Evolutionary conservation across 2,888 invertebrate species (phyloP).

Genomic region (Hanleya hanleyi): DNA sequence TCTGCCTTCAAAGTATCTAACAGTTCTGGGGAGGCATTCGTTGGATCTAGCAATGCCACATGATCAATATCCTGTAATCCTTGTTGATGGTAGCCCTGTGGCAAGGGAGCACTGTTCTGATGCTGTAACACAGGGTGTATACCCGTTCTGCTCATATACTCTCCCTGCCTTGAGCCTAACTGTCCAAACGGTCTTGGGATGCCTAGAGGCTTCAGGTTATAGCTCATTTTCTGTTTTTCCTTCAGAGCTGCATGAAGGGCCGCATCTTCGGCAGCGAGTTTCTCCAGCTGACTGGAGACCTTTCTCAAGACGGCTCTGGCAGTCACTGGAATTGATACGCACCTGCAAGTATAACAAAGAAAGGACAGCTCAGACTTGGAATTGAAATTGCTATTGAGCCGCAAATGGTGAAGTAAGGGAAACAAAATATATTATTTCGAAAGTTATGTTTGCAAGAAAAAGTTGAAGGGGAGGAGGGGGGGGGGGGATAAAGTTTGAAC

Average conservation of each 20-base stretch:
- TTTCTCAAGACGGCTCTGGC: slow-evolving; percentile 87
- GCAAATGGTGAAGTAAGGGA: no score
- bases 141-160: neutral
- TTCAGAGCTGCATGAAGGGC: neutral
- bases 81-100: neutral
- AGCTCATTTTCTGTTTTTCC: neutral
- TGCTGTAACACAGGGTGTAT: neutral
- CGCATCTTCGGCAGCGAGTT: slow-evolving; percentile 40
- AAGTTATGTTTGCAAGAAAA: no score
- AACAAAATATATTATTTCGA: no score
- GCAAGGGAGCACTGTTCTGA: neutral
- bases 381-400: no score
- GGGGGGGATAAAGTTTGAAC: no score
- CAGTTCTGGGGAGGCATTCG: slow-evolving; percentile 16
- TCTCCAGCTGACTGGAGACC: slow-evolving; percentile 58
- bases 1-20: slow-evolving; percentile 23
- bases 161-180: neutral
- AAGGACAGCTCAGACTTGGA: no score
- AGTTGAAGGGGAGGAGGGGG: no score
- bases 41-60: slow-evolving; percentile 13
- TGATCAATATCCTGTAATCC: neutral
- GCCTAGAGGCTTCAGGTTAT: neutral
- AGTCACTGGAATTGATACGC: slow-evolving; percentile 93
- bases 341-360: slow-evolving; percentile 74
- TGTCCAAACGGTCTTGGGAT: neutral